phyloP scores from a whole-genome alignment of 2,797 vertebrate genomes.

The Gallirallus australis region DNA sequence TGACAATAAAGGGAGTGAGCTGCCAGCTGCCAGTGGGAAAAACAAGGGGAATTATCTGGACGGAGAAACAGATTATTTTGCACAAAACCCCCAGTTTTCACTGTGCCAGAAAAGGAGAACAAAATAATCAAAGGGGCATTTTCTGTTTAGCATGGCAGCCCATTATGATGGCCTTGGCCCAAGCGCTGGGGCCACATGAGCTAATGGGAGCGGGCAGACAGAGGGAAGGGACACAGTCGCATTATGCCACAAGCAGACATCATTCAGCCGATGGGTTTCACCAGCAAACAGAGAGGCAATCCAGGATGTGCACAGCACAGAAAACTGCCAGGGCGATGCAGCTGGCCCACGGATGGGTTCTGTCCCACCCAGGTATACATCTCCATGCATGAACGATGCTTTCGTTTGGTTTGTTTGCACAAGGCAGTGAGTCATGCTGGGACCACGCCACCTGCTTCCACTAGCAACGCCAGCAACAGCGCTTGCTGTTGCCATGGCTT shows the following conservation, averaged over 20 bases:
- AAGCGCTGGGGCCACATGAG: rapidly evolving
- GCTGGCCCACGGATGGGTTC: rapidly evolving
- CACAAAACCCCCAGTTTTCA: neutral
- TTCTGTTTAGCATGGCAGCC: rapidly evolving
- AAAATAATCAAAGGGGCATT: neutral
- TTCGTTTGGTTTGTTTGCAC: neutral
- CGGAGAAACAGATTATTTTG: neutral
- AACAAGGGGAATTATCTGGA: neutral
- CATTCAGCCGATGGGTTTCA: neutral
- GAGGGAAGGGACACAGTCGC: rapidly evolving
- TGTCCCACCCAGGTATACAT: neutral
- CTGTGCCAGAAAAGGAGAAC: neutral
- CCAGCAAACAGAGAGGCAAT: neutral
- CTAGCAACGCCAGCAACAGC: neutral
- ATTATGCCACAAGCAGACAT: rapidly evolving
- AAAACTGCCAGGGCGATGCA: neutral
- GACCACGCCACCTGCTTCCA: neutral
- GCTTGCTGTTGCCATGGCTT: slow-evolving; percentile 20
- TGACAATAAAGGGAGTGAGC: neutral
- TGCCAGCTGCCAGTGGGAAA: neutral
- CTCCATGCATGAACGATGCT: rapidly evolving
- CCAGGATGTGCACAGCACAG: neutral
- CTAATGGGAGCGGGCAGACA: rapidly evolving
- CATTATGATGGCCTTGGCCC: rapidly evolving
- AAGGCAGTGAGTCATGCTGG: neutral